phyloP scores from a whole-genome alignment of 53 echinoderm and acorn worm genomes.

The Echinarachnius parma region DNA sequence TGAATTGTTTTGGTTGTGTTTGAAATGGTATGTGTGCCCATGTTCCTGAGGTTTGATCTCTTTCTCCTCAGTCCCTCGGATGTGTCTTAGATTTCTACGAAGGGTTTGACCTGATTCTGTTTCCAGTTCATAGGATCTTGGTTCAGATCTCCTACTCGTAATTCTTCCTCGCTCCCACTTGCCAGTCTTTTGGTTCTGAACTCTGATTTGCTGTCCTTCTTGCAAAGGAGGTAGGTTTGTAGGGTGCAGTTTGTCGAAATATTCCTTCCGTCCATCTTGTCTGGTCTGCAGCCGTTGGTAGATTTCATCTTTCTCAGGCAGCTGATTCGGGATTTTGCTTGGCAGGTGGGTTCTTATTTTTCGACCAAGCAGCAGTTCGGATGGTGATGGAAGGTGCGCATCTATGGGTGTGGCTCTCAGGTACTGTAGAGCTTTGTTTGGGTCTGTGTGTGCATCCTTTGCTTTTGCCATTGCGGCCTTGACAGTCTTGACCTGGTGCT shows the following conservation, averaged over 20 bases:
- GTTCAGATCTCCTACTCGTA: conserved; percentile 11
- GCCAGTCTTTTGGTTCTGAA: conserved; percentile 38
- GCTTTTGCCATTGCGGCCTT: conserved; percentile 57
- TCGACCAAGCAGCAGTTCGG: conserved; percentile 50
- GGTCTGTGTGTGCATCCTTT: conserved; percentile 19
- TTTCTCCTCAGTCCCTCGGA: no score
- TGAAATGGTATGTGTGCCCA: no score
- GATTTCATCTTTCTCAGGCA: conserved; percentile 14
- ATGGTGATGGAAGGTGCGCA: conserved; percentile 45
- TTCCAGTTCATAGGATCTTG: conserved; percentile 38
- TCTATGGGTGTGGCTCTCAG: conserved; percentile 53
- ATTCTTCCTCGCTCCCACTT: conserved; percentile 40
- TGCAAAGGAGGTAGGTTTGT: conserved; percentile 30
- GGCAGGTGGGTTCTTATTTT: conserved; percentile 51
- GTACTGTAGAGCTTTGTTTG: conserved; percentile 43
- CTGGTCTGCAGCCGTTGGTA: conserved; percentile 24
- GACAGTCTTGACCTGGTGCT: conserved; percentile 53
- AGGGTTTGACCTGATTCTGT: conserved; percentile 1
- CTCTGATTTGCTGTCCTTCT: conserved; percentile 24
- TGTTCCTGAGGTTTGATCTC: no score
- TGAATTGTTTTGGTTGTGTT: no score
- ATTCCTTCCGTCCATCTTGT: conserved; percentile 43
- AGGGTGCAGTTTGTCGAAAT: conserved; percentile 43
- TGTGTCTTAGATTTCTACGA: conserved; percentile 17
- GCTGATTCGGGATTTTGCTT: conserved; percentile 30